Conservation (phyloP, 92 coral and sea anemone species). For the Porites divaricata region DNA sequence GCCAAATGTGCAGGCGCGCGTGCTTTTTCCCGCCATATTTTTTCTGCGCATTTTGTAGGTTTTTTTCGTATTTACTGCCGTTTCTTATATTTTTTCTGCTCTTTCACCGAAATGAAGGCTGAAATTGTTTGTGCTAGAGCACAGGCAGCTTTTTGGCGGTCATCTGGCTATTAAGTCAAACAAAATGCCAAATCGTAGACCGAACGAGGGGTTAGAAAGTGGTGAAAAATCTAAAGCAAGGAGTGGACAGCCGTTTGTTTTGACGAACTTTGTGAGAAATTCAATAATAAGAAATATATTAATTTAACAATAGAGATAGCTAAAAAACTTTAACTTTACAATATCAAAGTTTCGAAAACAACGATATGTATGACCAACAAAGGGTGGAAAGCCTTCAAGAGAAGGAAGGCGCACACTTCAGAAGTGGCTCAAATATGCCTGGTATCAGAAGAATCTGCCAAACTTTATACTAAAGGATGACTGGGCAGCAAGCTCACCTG, state of each 20-base stretch:
- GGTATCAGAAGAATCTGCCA: no score
- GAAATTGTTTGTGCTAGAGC: slow-evolving; percentile 24
- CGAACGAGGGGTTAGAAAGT: not conserved
- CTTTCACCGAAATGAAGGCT: slow-evolving; percentile 1
- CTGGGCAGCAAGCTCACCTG: no score
- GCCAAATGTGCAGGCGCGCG: slow-evolving; percentile 19
- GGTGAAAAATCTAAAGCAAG: not conserved
- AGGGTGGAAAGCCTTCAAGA: no score
- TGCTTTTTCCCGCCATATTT: not conserved
- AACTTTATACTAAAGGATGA: no score
- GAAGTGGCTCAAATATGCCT: no score
- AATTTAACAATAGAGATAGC: not conserved
- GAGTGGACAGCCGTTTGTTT: not conserved
- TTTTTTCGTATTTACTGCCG: not conserved
- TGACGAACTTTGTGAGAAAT: not conserved
- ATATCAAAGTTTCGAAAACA: no score
- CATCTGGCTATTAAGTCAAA: slow-evolving; percentile 8
- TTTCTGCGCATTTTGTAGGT: not conserved
- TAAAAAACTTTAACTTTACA: not conserved
- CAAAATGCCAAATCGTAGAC: not conserved
- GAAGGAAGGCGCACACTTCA: no score
- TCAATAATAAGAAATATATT: not conserved
- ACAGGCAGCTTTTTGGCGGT: slow-evolving; percentile 14
- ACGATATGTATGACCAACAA: no score
- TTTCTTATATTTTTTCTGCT: not conserved